Evolutionary conservation across 2,113 vertebrate species (phyloP), one percentile per base, ranked within the genome.

Genomic region (Furnarius figulus): DNA sequence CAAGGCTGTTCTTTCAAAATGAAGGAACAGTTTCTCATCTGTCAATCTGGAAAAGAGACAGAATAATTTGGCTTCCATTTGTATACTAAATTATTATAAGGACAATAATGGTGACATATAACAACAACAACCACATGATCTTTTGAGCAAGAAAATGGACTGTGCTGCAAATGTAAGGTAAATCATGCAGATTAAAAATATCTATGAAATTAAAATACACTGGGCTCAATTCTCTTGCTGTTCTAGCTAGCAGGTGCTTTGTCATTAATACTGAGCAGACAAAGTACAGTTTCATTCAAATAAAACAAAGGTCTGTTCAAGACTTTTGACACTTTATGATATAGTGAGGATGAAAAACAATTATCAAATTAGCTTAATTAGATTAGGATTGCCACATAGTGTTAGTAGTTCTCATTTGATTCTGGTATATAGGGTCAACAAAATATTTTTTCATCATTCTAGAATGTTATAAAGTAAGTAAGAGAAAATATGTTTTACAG

Each of bases 61-160:
- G 95, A 94, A 90, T 93, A 95, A 96, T 96, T 96, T 96, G 95
- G 85, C 93, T 91, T 74, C 74, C 75, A 88, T 72, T 90, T 97
- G 83, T 93, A 42, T 18, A 70, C 52, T 93, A 78, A 93, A 93
- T 95, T 95, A 93, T 82, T 72, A 42, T 68, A 74, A 70, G 59
- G 71, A 80, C 37, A 89, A 70, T 70, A 94, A 55, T 61, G 40
- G 49, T 70, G 72, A 68, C 87, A 46, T 78, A 27, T 27, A 90
- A 53, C 40, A 78, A 63, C 22, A 55, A 79, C 17, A 37, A 63
- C 22, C 44, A 55, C 81, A 68, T 70, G 68, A 93, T 94, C 50
- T 81, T 95, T 68, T 40, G 76, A 47, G 37, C 63, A 85, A 78
- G 53, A 56, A 67, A 92, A 68, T 30, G 30, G 42, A 31, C 58